Evolutionary conservation across 1,140 invertebrate genomes (phyloP), one percentile per base, ranked within the genome.

Genomic region (Drosophila dunni): DNA sequence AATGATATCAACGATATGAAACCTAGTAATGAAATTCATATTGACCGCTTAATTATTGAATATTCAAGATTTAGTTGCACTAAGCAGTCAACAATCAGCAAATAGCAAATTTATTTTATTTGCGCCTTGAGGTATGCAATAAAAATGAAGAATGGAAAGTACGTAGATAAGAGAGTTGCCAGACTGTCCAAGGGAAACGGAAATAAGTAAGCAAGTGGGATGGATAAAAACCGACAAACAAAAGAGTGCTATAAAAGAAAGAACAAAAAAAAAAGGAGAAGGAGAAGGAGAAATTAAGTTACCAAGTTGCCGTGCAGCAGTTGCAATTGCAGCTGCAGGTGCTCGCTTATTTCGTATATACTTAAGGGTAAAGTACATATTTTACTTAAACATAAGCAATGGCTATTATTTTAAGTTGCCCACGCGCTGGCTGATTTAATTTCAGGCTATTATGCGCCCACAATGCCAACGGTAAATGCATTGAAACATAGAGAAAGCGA

Each of bases 391-490:
- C 71, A 89, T 84, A 89, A 90, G 84, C 84, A 89, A 84, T 89
- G 80, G 84, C 84, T 89, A 90, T 90, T 89, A 88, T 89, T 89
- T 89, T 89, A 89, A 89, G 84, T 84, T 89, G 83, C 54, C 84
- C 84, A 84, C 80, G 84, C 84, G 84, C 80, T 81, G 38, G 78
- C 80, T 89, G 84, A 89, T 89, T 89, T 89, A 89, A 89, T 89
- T 89, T 89, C 81, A 74, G 78, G 68, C 84, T 84, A 89, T 89
- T 89, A 89, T 89, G 84, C 78, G 71, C 84, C 79, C 84, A 89
- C 84, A 89, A 83, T 83, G 77, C 61, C 78, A 83, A 64, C 77
- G 80, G 77, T 88, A 83, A 89, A 68, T 75, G 70, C 51, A 64
- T 38, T 62, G 54, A 65, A 62, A 33, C 67, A 51, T 34, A 33